These are phyloP conservation scores for Struthio camelus DNA, from an alignment of 2,113 vertebrate species.

Conservation along the genomic window DNA sequence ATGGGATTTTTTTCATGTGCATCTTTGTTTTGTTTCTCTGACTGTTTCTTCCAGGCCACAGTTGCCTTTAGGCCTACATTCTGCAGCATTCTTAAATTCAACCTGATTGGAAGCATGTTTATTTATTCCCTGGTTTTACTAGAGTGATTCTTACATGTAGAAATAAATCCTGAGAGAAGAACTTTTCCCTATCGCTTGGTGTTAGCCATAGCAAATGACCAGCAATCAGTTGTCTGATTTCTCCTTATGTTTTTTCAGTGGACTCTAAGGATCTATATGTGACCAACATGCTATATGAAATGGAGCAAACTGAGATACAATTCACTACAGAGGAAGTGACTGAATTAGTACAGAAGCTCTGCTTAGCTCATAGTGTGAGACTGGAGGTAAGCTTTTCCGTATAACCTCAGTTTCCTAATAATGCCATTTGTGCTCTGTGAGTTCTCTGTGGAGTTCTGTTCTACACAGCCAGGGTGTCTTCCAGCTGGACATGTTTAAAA, in stretches of 20 bases:
- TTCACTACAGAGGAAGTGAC: neutral
- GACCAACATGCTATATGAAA: slow-evolving; percentile 61
- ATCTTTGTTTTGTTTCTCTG: neutral
- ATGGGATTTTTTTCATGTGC: neutral
- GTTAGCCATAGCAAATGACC: neutral
- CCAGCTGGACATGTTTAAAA: neutral
- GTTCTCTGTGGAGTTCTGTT: no score
- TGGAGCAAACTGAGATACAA: neutral
- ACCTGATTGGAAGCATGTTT: neutral
- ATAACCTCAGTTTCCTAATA: neutral
- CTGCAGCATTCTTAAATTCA: neutral
- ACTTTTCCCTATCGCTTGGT: neutral
- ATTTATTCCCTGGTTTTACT: neutral
- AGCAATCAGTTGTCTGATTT: neutral
- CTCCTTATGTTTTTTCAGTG: neutral
- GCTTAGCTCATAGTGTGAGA: slow-evolving; percentile 31
- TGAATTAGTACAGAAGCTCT: slow-evolving; percentile 57
- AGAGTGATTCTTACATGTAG: neutral
- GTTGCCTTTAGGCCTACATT: neutral
- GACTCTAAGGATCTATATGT: neutral
- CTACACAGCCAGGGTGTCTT: neutral
- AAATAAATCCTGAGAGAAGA: neutral
- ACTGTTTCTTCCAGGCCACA: neutral
- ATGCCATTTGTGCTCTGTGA: neutral
- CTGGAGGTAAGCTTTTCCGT: slow-evolving; percentile 58